These are phyloP conservation scores for Pelodiscus sinensis DNA, from an alignment of 2,113 vertebrate species.

Conservation along the genomic window DNA sequence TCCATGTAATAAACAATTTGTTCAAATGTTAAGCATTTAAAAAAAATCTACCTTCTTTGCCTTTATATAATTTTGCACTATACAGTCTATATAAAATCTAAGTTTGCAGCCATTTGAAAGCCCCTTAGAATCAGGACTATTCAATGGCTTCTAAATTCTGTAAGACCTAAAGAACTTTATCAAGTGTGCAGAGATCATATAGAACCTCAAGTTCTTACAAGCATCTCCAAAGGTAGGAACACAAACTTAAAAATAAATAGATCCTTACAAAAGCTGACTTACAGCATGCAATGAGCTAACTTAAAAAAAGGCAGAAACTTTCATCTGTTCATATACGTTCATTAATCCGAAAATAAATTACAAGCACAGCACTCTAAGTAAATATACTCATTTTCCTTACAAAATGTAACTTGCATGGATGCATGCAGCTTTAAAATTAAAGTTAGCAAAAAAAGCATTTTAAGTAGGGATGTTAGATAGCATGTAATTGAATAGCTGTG, in stretches of 20 bases:
- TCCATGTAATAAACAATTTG: neutral
- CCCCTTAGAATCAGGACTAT: neutral
- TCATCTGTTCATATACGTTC: neutral
- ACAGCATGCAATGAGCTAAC: neutral
- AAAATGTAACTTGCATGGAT: neutral
- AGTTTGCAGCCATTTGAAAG: neutral
- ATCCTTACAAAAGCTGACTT: neutral
- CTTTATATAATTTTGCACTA: neutral
- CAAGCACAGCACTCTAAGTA: neutral
- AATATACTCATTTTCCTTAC: neutral
- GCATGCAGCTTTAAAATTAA: no score
- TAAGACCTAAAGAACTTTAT: neutral
- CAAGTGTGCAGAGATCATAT: neutral
- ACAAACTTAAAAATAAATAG: neutral
- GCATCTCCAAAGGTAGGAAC: neutral
- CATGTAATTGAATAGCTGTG: no score
- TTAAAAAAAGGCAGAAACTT: accelerated
- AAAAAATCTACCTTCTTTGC: neutral
- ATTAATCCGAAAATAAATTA: neutral
- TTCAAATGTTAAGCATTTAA: neutral
- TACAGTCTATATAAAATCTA: neutral
- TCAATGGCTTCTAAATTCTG: neutral
- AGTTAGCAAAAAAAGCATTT: neutral
- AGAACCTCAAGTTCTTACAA: neutral
- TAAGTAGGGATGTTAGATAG: no score